Evolutionary conservation across 2,113 vertebrate genomes (phyloP), one percentile per base, ranked within the genome.

Genomic region (Ameiurus melas): DNA sequence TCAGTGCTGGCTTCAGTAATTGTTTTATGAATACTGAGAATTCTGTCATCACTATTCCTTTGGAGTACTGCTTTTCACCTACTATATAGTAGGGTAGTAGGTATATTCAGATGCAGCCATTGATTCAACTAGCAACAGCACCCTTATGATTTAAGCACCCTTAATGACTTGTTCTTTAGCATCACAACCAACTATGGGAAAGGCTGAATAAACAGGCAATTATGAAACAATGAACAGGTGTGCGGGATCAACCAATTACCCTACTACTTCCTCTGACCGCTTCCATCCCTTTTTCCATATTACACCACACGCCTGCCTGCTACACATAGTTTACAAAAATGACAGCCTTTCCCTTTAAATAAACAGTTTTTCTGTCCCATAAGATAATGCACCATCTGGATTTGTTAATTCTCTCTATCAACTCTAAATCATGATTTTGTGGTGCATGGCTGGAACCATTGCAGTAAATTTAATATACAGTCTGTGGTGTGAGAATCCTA

Each of bases 351-450:
- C 85, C 60, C 19, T 82, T 68, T 68, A 86, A 88, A 78, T 84
- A 60, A 84, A 82, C 81, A 51, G 36, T 27, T 55, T 82, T 83
- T 78, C 9, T 83, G 85, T 89, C 75, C 33, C 83, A 53, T 60
- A 85, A 90, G 75, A 90, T 84, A 89, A 87, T 58, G 80, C 30
- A 75, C 90, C 90, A 90, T 89, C 90, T 90, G 90, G 77, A 85
- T 78, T 75, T 83, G 81, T 87, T 90, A 77, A 87, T 85, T 90
- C 77, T 53, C 58, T 78, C 68, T 53, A 84, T 90, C 83, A 85
- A 75, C 60, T 8, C 85, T 89, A 89, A 85, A 90, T 87, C 84
- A 89, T 36, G 83, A 89, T 39, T 85, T 85, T 85, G 85, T 85
- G 57, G 78, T 53, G 83, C 51, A 78, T 83, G 84, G 57, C 68